Base-by-base conservation (phyloP, 2,888 invertebrate species). In the Fragum fragum region DNA sequence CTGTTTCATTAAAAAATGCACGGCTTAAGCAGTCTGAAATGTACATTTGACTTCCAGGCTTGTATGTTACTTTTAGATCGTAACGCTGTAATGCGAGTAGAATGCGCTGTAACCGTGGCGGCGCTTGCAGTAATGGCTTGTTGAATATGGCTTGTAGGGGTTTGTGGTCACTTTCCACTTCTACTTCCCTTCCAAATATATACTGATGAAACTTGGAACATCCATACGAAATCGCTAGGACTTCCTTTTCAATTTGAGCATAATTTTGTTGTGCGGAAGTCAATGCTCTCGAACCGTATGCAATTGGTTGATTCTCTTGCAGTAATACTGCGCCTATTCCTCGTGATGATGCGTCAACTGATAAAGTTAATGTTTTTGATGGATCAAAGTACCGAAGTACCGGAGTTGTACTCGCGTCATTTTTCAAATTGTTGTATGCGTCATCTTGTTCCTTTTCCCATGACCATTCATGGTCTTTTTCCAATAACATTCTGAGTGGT, bases 281-380 rank as follows among this genome's bases (percentile, higher is more conserved):
- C 39, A 82, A 23, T 21, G 78, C 72, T 16, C 78, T 23, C 3
- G 82, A 73, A 23, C 55, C 75, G 59, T 75, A 82, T 6, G 82
- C 78, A 5, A 78, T 61, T 16, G 72, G 82, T 74, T 81, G 76
- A 39, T 79, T 78, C n/a, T 85, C 70, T 57, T 88, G 85, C 1
- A 84, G 23, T 11, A 87, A n/a, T 0, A 81, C 85, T 55, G 87
- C 73, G 5, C 87, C 89, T 3, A 89, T 23, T 6, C 89, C 88
- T 71, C 88, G 74, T 16, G 83, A 81, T 28, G 82, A 83, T 9
- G 88, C 87, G 63, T 90, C 89, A 42, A 86, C 84, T 7, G 74
- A 77, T 3, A 85, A 57, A 23, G 63, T 73, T 11, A 82, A 7
- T 14, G 74, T 66, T 53, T 76, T 29, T 29, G 66, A 79, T 16